Conservation (phyloP, 2,113 vertebrate species). For the Onychorhynchus coronatus region DNA sequence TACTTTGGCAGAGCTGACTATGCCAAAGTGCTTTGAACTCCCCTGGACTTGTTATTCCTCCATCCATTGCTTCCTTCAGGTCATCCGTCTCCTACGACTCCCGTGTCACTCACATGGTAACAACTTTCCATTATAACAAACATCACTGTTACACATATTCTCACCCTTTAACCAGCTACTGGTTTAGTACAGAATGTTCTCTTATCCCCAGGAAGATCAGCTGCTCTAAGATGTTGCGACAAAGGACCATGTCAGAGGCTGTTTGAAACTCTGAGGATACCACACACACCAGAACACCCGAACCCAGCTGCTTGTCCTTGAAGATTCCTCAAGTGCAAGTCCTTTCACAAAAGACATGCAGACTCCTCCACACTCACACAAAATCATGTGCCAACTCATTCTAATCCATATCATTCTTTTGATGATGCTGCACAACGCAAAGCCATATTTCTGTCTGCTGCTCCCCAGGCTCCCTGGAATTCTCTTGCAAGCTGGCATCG, state of each 20-base stretch:
- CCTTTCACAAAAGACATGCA: background rate
- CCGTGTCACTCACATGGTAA: background rate
- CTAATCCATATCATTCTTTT: background rate
- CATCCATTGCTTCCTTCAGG: background rate
- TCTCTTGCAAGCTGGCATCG: background rate
- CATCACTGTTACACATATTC: background rate
- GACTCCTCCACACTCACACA: background rate
- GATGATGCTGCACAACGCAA: background rate
- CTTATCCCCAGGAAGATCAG: background rate
- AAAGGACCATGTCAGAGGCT: background rate
- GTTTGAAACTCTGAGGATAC: background rate
- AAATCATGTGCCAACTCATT: background rate
- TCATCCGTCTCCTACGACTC: background rate
- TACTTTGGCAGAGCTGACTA: background rate
- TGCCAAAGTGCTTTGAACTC: background rate
- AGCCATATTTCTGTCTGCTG: background rate
- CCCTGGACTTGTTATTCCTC: background rate
- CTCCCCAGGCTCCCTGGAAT: background rate
- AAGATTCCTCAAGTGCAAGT: background rate
- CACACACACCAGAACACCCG: background rate
- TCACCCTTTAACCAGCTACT: background rate
- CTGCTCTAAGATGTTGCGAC: background rate
- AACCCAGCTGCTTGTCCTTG: background rate
- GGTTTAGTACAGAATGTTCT: background rate
- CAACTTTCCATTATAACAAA: background rate